Base-by-base conservation (phyloP, 1,140 invertebrate genomes). In the Heliothis subflexa region DNA sequence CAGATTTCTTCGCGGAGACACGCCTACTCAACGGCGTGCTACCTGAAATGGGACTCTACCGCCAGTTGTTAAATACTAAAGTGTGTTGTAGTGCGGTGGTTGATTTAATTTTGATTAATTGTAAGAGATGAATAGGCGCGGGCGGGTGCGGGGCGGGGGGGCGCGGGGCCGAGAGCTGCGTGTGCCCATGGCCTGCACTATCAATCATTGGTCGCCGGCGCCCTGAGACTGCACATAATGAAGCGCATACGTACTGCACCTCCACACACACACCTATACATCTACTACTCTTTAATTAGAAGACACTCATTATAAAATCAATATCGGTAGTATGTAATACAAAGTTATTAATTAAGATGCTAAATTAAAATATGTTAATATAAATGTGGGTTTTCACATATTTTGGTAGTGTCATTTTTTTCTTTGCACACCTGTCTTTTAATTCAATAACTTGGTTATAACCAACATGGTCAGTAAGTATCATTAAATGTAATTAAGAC, bases 61-160 rank as follows among this genome's bases (percentile, higher is more conserved):
- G 13, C 70, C 7, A 13, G 7, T 66, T 10, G 21, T 74, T 85
- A 88, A 73, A 83, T 70, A 85, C 71, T 28, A 88, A 78, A 85
- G 49, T 89, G 45, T 40, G 33, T 66, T 61, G 76, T 50, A 9
- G 18, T 18, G 49, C 21, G 83, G 70, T 66, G 83, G 83, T 88
- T 90, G 88, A 91, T 93, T 92, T 92, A 93, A 94, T 93, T 91
- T 93, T 92, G 92, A 93, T 94, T 94, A 94, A 92, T 93, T 91
- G 91, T 89, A 88, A 89, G 91, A 91, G 90, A 89, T 90, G 90
- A 92, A 92, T 89, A 90, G 90, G 83, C 79, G 78, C 79, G 81
- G 25, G 84, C 72, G 80, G 70, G 76, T 52, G 81, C 57, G 82
- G 81, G 45, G 64, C 62, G 52, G 71, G 13, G 57, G 28, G 14